A percentile compares a stretch with the other conserved stretches of the same genome.
Evolutionary conservation across 2,888 invertebrate genomes (phyloP).

Genomic region (Agrotis clavis): DNA sequence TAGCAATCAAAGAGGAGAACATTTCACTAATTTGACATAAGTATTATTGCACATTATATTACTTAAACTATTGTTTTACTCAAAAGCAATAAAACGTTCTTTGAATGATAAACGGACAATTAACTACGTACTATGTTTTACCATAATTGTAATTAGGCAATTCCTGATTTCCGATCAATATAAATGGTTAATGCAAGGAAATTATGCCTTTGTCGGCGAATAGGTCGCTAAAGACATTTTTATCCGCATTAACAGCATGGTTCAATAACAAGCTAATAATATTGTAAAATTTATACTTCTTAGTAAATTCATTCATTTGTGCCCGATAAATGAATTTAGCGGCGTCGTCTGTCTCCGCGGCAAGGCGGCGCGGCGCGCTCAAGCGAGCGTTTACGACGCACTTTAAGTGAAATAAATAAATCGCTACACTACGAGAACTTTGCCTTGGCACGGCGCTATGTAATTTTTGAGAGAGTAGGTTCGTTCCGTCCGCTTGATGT

Average conservation of each 20-base stretch:
- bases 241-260: conserved; percentile 34
- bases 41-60: neutral
- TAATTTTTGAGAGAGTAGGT: conserved; percentile 83
- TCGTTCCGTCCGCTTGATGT: conserved; percentile 78
- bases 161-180: conserved; percentile 15
- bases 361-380: conserved; percentile 49
- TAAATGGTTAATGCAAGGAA: conserved; percentile 15
- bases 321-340: conserved; percentile 61
- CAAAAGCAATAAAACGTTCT: neutral
- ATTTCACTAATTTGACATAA: conserved; percentile 36
- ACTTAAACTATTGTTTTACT: neutral
- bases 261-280: conserved; percentile 59
- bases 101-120: neutral
- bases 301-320: conserved; percentile 67
- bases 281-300: conserved; percentile 58
- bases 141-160: conserved; percentile 13
- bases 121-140: neutral
- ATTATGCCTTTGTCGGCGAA: conserved; percentile 30
- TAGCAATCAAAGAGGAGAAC: conserved; percentile 34
- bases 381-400: conserved; percentile 78
- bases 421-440: conserved; percentile 75
- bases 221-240: conserved; percentile 30
- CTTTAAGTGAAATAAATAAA: conserved; percentile 89
- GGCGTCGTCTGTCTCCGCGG: conserved; percentile 61
- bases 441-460: conserved; percentile 70